Conservation (phyloP, 2,113 vertebrate species). For the Prionailurus bengalensis region DNA sequence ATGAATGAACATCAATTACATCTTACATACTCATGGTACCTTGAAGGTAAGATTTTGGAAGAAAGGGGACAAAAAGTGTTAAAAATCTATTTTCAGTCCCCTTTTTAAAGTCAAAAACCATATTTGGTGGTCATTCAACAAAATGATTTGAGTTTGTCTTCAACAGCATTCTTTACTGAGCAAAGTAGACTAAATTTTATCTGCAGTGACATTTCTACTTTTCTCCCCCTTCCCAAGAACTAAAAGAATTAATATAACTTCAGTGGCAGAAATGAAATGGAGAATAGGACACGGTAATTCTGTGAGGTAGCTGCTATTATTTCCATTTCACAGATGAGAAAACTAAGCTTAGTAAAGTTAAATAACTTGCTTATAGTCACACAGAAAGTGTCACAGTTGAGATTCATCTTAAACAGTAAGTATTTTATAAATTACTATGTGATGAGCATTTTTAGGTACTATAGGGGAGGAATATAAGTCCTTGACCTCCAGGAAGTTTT, state of each 20-base stretch:
- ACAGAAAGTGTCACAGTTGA: neutral
- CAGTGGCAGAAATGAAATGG: constrained; percentile 5
- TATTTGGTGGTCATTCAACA: neutral
- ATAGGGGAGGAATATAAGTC: neutral
- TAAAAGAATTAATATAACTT: neutral
- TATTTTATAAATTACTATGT: neutral
- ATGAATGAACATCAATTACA: neutral
- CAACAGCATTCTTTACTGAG: neutral
- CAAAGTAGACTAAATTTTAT: neutral
- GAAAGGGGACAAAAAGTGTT: neutral
- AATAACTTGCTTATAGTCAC: neutral
- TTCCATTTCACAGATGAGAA: neutral
- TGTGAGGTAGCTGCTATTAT: constrained; percentile 41
- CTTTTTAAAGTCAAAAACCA: neutral
- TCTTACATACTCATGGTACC: neutral
- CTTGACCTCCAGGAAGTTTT: neutral
- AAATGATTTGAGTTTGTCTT: neutral
- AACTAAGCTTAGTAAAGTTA: neutral
- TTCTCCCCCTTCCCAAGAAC: neutral
- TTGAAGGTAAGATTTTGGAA: constrained; percentile 5
- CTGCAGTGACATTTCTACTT: neutral
- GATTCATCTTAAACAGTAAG: neutral
- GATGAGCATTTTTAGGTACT: neutral
- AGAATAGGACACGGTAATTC: constrained; percentile 7
- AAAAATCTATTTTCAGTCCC: neutral